Percentiles rank a stretch among this genome's conserved stretches.
Conservation (phyloP, 30 jellyfish, hydroid and myxozoan genomes). For the Pelagia noctiluca region DNA sequence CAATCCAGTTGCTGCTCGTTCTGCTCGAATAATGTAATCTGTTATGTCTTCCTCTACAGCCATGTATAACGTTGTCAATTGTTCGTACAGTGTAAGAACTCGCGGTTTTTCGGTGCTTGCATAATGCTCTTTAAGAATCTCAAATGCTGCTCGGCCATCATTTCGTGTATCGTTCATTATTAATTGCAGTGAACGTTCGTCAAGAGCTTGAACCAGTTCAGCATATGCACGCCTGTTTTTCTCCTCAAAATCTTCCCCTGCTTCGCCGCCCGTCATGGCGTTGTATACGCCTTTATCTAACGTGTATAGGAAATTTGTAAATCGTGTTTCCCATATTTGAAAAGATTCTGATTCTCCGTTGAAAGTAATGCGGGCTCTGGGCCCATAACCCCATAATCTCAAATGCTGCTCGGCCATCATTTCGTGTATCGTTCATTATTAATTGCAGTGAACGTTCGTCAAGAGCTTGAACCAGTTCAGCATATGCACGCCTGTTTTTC, state of each 20-base stretch:
- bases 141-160: slow-evolving; percentile 37
- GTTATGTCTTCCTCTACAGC: slow-evolving; percentile 27
- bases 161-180: slow-evolving; percentile 30
- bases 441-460: too few species aligned
- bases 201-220: slow-evolving; percentile 41
- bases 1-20: slow-evolving; percentile 41
- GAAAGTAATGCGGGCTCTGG: slow-evolving; percentile 52
- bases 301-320: slow-evolving; percentile 45
- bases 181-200: slow-evolving; percentile 28
- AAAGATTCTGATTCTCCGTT: slow-evolving; percentile 44
- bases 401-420: too few species aligned
- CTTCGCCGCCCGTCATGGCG: slow-evolving; percentile 13
- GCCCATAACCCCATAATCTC: too few species aligned
- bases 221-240: slow-evolving; percentile 49
- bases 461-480: too few species aligned
- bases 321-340: slow-evolving; percentile 62
- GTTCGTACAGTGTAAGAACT: slow-evolving; percentile 33
- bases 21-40: slow-evolving; percentile 40
- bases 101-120: slow-evolving; percentile 48
- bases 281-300: slow-evolving; percentile 12
- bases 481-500: too few species aligned
- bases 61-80: slow-evolving; percentile 20
- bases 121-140: slow-evolving; percentile 10
- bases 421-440: too few species aligned
- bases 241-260: neutral